phyloP scores from a whole-genome alignment of 37 sponge, comb jelly and placozoan genomes.

The Agelas oroides region DNA sequence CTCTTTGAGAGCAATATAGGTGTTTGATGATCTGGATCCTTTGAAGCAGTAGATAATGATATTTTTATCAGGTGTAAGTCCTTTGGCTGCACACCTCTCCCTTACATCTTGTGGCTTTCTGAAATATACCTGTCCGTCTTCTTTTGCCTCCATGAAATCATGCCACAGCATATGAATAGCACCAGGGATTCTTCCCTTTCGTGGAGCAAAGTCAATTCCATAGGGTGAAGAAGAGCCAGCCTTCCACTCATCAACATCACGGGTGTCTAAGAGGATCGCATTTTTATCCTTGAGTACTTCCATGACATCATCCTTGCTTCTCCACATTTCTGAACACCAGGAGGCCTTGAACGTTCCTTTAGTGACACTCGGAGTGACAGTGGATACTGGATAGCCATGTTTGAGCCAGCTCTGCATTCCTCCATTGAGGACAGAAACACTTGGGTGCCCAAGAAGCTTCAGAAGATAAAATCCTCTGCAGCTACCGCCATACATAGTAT shows the following conservation, averaged over 20 bases:
- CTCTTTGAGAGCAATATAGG: slow-evolving; percentile 16
- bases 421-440: slow-evolving; percentile 25
- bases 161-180: slow-evolving; percentile 28
- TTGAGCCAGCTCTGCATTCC: slow-evolving; percentile 9
- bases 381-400: background rate
- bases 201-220: slow-evolving; percentile 28
- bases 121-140: background rate
- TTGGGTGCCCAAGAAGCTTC: slow-evolving; percentile 23
- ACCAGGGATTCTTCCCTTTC: slow-evolving; percentile 32
- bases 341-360: slow-evolving; percentile 9
- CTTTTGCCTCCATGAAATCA: slow-evolving; percentile 25
- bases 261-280: slow-evolving; percentile 21
- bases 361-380: background rate
- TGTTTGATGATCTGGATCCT: slow-evolving; percentile 15
- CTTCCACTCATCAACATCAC: slow-evolving; percentile 30
- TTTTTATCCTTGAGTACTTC: slow-evolving; percentile 5
- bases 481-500: slow-evolving; percentile 28
- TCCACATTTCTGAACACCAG: slow-evolving; percentile 18
- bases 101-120: slow-evolving; percentile 9
- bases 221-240: slow-evolving; percentile 29
- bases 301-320: slow-evolving; percentile 1
- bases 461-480: slow-evolving; percentile 30
- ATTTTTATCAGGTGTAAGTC: slow-evolving; percentile 10
- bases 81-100: slow-evolving; percentile 16
- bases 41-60: slow-evolving; percentile 31